Evolutionary conservation across 2,797 vertebrate species (phyloP), one percentile per base, ranked within the genome.

Genomic region (Periparus ater): DNA sequence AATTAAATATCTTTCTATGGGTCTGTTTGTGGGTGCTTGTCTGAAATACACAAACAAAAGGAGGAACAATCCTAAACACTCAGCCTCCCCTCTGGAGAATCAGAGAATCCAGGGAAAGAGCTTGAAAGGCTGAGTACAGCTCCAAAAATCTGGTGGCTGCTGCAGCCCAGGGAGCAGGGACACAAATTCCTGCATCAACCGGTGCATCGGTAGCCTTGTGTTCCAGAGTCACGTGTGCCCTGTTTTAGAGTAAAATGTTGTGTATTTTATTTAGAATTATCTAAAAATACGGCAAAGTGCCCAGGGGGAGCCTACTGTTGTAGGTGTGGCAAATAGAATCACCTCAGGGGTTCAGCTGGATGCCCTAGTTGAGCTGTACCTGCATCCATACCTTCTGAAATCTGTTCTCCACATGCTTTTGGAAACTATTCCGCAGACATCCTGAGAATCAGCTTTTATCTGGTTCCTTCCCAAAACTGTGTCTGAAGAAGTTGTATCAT

Each of bases 121-220:
- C 71, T 50, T 10, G 3, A n/a, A 62, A 80, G 61, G 65, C 79
- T 66, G 25, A 60, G 44, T 23, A 10, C 15, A 11, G 1, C 50
- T 86, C 50, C 57, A 27, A 11, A 38, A 71, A 32, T 25, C 57
- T 45, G 60, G 10, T 61, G 44, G 29, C 58, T 50, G 1, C 79
- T 48, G 71, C 27, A 17, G 76, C 45, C 10, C 30, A 3, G 72
- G 45, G 45, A 19, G 7, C 3, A 22, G 47, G 71, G 51, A 42
- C 47, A 3, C 0, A 0, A 26, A 40, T 57, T 90, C 62, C 85
- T 68, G 25, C 38, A 66, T 10, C 29, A 22, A 1, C 70, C 7
- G 4, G 8, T 47, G 66, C 36, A 15, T 6, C 50, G 2, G 0
- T 17, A 58, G 76, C 76, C n/a, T 19, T 51, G 13, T 8, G 3